Base-by-base conservation (phyloP, 1,140 invertebrate genomes). In the Leptinotarsa lineolata region DNA sequence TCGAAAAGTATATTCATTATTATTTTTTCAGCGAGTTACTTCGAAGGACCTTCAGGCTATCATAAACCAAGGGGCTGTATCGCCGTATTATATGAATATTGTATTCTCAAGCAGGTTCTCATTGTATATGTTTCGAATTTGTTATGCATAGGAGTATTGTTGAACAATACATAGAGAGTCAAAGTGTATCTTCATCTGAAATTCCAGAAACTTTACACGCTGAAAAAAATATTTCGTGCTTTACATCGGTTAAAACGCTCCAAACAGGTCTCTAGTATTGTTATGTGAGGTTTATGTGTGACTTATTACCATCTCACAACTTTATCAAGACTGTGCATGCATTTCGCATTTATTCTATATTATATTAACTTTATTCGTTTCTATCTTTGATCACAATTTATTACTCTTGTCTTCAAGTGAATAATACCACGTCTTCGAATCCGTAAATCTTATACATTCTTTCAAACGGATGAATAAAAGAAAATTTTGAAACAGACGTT, bases 101-200 rank as follows among this genome's bases (percentile, higher is more conserved):
- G 24, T 67, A 67, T 67, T 67, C 22, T 44, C 11, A 44, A 58
- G 54, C 68, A 68, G 45, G 45, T 30, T 69, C 46, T 54, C 66
- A 63, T 66, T 60, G 39, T 67, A 44, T 54, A 48, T 18, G 61
- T 60, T 68, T 59, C 22, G 72, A 78, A 80, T 80, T 80, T 80
- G 74, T 77, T 80, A 80, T 80, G 78, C 79, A 78, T 79, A 78
- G 75, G 76, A 76, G 72, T 73, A 79, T 77, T 74, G 78, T 78
- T 79, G 74, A 78, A 79, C 78, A 79, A 79, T 79, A 77, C 72
- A 60, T 67, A 73, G 54, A 67, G 72, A 79, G 80, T 77, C 77
- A 81, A 77, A 79, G 78, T 79, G 78, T 78, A 81, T 81, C 78
- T 81, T 75, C 74, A 81, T 81, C 78, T 81, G 66, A 79, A 78